A percentile compares a stretch with the other conserved stretches of the same genome.
phyloP scores from a whole-genome alignment of 2,113 vertebrate genomes.

The Boleophthalmus pectinirostris region DNA sequence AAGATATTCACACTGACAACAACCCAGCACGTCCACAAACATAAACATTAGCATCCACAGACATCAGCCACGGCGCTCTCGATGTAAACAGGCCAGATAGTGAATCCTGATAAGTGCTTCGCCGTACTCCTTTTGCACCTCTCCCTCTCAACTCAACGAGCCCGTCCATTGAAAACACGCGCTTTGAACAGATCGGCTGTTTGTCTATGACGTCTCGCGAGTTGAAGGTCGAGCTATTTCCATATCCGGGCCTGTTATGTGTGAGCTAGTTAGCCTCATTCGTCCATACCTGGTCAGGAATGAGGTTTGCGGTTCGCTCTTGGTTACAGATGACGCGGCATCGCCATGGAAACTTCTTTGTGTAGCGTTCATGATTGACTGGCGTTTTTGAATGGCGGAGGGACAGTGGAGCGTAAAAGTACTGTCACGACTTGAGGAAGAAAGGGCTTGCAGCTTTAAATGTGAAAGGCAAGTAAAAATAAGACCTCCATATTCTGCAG shows the following conservation, averaged over 20 bases:
- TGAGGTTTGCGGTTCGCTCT: not conserved
- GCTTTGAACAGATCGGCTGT: conserved; percentile 4
- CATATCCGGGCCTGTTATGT: conserved; percentile 14
- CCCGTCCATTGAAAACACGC: conserved; percentile 5
- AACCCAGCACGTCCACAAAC: too few species aligned
- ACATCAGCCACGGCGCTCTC: too few species aligned
- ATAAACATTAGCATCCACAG: too few species aligned
- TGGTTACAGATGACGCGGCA: conserved; percentile 19
- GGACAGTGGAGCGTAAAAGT: conserved; percentile 12
- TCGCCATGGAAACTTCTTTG: conserved; percentile 56
- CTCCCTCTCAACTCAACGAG: not conserved
- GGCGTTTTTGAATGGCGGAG: conserved; percentile 43
- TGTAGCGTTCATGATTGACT: conserved; percentile 49
- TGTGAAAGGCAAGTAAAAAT: conserved; percentile 16
- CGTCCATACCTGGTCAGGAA: conserved; percentile 27
- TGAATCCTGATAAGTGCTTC: too few species aligned
- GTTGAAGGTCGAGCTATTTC: conserved; percentile 5
- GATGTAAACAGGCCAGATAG: too few species aligned
- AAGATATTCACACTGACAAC: too few species aligned
- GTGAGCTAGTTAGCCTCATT: conserved; percentile 31
- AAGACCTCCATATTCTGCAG: not conserved
- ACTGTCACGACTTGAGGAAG: conserved; percentile 8
- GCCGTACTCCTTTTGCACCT: not conserved
- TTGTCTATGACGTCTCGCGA: not conserved
- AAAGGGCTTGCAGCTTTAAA: conserved; percentile 5